Percentiles rank a stretch among this genome's conserved stretches.
These are phyloP conservation scores for Lophotis ruficrista DNA, from an alignment of 2,113 vertebrate genomes.

Conservation along the genomic window DNA sequence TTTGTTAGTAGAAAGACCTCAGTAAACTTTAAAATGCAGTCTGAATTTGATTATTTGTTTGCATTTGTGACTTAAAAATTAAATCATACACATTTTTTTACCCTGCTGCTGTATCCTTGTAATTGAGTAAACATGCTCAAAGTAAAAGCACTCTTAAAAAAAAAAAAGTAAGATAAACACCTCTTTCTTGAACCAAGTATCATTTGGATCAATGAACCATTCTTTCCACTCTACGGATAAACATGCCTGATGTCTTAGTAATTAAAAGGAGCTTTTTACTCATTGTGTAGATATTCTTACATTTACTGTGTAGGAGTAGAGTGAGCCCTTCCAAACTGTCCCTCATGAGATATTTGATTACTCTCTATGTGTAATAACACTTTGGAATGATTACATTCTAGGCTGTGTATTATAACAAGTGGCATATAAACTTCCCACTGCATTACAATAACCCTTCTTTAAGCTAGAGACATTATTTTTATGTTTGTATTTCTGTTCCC, in stretches of 20 bases:
- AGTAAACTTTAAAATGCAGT: not conserved
- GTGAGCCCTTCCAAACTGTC: not conserved
- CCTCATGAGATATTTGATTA: not conserved
- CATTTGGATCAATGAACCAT: not conserved
- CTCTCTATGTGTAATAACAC: not conserved
- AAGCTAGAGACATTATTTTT: not conserved
- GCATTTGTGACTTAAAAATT: not conserved
- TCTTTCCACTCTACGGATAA: not conserved
- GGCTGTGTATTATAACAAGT: not conserved
- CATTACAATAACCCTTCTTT: not conserved
- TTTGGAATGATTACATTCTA: not conserved
- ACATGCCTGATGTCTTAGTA: not conserved
- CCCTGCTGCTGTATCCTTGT: not conserved
- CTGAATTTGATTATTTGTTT: not conserved
- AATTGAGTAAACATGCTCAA: not conserved
- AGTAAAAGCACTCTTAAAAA: not conserved
- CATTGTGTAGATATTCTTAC: not conserved
- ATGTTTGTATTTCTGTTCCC: not conserved
- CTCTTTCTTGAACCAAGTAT: not conserved
- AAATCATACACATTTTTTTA: not conserved
- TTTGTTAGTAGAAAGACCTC: not conserved
- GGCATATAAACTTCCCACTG: not conserved
- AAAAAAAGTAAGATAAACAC: not conserved
- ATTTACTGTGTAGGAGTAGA: not conserved
- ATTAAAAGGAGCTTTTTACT: constrained; percentile 10